phyloP scores from a whole-genome alignment of 2,113 vertebrate genomes.

The Burhinus bistriatus region DNA sequence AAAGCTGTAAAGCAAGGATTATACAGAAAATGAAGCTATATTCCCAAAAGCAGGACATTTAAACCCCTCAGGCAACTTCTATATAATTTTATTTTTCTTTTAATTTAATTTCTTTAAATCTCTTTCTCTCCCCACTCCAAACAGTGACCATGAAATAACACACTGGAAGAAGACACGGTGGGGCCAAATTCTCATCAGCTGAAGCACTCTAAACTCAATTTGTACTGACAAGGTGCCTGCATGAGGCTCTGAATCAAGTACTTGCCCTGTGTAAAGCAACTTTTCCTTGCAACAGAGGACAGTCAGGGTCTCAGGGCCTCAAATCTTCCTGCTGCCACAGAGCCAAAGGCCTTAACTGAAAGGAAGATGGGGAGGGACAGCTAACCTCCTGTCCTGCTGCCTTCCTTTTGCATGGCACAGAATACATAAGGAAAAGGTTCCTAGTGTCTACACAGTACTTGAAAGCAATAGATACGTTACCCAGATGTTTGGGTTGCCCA shows the following conservation, averaged over 20 bases:
- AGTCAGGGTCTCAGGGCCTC: not conserved
- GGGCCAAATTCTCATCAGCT: not conserved
- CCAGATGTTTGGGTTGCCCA: not conserved
- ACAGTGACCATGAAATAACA: not conserved
- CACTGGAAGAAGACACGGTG: not conserved
- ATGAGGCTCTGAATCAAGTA: not conserved
- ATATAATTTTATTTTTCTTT: conserved; percentile 35
- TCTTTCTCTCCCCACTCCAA: not conserved
- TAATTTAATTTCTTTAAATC: conserved; percentile 49
- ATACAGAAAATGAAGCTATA: not conserved
- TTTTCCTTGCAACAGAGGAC: not conserved
- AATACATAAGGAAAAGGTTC: not conserved
- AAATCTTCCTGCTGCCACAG: not conserved
- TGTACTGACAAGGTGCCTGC: not conserved
- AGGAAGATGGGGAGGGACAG: not conserved
- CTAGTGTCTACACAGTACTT: not conserved
- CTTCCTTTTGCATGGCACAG: not conserved
- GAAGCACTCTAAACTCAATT: not conserved
- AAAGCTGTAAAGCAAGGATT: conserved; percentile 37
- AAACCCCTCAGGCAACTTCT: not conserved
- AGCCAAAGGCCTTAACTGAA: not conserved
- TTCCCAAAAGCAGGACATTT: conserved; percentile 18
- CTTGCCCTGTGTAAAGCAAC: not conserved
- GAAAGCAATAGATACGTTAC: accelerated
- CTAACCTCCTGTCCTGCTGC: not conserved